These are phyloP conservation scores for Pteruthius melanotis DNA, from an alignment of 2,113 vertebrate genomes.

Conservation along the genomic window DNA sequence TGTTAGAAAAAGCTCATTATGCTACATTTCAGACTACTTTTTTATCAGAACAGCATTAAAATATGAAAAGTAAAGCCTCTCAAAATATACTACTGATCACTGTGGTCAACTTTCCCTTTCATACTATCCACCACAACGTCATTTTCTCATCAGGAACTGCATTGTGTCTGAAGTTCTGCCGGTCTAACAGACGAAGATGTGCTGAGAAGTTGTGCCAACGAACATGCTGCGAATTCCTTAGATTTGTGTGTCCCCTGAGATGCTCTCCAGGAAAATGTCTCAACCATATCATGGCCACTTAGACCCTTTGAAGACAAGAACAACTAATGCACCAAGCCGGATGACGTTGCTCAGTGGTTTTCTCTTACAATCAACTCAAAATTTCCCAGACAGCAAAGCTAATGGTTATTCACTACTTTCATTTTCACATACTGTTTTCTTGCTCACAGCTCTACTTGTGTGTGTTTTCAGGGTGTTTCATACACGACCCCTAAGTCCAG, in stretches of 20 bases:
- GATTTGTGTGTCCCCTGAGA: neutral
- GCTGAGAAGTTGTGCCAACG: neutral
- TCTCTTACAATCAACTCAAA: neutral
- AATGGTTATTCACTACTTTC: neutral
- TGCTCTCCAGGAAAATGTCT: neutral
- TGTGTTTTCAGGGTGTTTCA: neutral
- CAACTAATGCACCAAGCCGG: neutral
- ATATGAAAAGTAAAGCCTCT: neutral
- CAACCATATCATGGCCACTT: neutral
- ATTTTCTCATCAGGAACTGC: neutral
- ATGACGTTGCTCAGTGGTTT: neutral
- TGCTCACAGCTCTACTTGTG: neutral
- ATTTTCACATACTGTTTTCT: neutral
- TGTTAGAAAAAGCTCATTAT: neutral
- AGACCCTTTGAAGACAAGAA: neutral
- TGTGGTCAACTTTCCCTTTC: neutral
- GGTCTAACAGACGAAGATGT: neutral
- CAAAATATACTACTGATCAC: neutral
- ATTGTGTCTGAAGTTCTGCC: neutral
- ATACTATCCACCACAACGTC: neutral
- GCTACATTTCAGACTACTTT: neutral
- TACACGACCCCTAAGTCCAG: neutral
- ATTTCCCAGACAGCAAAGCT: neutral
- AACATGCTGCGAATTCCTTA: neutral
- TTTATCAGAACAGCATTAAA: neutral